Conservation (phyloP, 2,113 vertebrate genomes). For the Acrocephalus arundinaceus region DNA sequence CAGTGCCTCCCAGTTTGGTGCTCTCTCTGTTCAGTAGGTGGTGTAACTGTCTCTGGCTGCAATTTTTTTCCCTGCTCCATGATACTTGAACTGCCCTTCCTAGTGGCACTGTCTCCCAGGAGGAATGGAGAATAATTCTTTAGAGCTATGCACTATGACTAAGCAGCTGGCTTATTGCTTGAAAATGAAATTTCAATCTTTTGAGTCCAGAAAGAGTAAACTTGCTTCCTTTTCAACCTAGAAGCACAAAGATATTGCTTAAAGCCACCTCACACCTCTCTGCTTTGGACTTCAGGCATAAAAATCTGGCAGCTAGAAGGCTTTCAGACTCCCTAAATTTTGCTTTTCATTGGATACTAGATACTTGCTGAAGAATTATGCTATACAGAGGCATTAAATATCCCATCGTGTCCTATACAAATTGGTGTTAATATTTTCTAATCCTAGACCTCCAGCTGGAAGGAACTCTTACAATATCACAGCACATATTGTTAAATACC, state of each 20-base stretch:
- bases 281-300: neutral
- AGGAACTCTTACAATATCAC: neutral
- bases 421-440: neutral
- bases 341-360: neutral
- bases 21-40: neutral
- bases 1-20: neutral
- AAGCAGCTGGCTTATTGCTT: neutral
- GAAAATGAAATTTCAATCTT: neutral
- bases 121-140: neutral
- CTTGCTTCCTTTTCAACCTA: neutral
- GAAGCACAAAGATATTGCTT: neutral
- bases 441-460: neutral
- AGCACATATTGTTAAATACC: constrained; percentile 5
- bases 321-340: neutral
- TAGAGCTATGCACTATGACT: neutral
- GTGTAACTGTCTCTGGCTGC: rapidly evolving
- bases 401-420: neutral
- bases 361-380: neutral
- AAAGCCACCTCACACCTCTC: neutral
- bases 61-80: neutral
- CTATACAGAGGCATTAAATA: neutral
- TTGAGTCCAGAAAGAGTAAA: neutral
- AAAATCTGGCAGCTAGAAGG: neutral
- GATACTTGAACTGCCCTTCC: neutral
- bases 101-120: neutral